phyloP scores from a whole-genome alignment of 2,797 vertebrate species.

The Muscicapa striata region DNA sequence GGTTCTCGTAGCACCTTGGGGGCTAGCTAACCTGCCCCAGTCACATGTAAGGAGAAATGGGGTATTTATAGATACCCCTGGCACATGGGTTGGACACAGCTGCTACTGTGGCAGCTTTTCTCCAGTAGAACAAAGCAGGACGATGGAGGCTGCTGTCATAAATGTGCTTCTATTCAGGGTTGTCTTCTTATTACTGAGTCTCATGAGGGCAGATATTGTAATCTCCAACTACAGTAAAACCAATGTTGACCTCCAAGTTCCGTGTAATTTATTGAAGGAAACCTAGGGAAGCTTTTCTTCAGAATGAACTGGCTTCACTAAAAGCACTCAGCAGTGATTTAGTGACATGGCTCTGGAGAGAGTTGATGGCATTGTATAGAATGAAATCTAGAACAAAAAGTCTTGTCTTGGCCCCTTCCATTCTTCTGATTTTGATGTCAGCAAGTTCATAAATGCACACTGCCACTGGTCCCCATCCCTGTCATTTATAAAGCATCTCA shows the following conservation, averaged over 20 bases:
- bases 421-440: not conserved
- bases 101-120: not conserved
- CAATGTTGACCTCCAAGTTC: not conserved
- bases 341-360: not conserved
- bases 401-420: not conserved
- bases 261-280: not conserved
- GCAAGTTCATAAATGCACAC: not conserved
- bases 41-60: not conserved
- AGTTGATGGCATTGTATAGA: not conserved
- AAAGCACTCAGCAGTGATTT: not conserved
- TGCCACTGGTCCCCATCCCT: not conserved
- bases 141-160: not conserved
- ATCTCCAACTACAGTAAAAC: not conserved
- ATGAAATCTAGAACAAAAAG: not conserved
- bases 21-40: too few relatives aligned
- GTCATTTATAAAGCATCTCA: slow-evolving; percentile 38
- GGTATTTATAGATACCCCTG: rapidly evolving
- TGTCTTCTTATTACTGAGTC: not conserved
- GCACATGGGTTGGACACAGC: too few relatives aligned
- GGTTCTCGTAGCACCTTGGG: too few relatives aligned
- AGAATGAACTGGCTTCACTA: not conserved
- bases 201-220: not conserved
- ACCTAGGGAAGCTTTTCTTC: not conserved
- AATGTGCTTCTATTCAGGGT: not conserved
- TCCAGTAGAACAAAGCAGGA: not conserved